Conservation (phyloP, 2,113 vertebrate genomes). For the Gobiocypris rarus region DNA sequence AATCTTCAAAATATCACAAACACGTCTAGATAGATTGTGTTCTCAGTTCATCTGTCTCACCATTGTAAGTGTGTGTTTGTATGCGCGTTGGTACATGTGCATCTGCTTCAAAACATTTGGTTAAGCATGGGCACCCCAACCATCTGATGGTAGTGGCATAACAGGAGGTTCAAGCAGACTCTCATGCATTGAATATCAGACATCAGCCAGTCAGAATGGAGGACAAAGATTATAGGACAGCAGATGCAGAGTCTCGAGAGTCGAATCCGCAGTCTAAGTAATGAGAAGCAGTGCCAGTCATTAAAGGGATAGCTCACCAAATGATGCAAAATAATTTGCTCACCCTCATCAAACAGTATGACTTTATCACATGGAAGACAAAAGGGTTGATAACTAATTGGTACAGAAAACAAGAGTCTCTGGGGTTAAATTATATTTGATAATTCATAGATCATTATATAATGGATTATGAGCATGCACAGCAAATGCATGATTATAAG, state of each 20-base stretch:
- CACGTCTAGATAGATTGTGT: constrained; percentile 24
- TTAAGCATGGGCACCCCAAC: constrained; percentile 40
- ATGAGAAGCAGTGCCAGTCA: not conserved
- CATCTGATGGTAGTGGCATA: constrained; percentile 55
- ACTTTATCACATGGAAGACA: no score
- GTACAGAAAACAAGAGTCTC: no score
- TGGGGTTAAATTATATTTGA: no score
- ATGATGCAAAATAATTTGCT: not conserved
- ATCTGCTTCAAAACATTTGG: constrained; percentile 48
- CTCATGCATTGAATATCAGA: constrained; percentile 45
- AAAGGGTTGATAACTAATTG: no score
- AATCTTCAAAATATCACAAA: constrained; percentile 7
- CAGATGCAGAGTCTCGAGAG: constrained; percentile 4
- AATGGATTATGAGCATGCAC: no score
- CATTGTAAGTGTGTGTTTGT: not conserved
- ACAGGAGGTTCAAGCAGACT: constrained; percentile 48
- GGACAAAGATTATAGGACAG: not conserved
- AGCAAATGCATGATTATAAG: no score
- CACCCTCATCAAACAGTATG: not conserved
- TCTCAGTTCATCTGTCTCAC: constrained; percentile 41
- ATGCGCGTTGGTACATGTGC: not conserved
- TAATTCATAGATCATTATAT: no score
- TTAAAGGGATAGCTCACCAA: not conserved
- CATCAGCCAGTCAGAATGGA: constrained; percentile 14
- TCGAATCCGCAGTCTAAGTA: not conserved